These are phyloP conservation scores for Drosophila rufa DNA, from an alignment of 1,140 invertebrate genomes.

Conservation along the genomic window DNA sequence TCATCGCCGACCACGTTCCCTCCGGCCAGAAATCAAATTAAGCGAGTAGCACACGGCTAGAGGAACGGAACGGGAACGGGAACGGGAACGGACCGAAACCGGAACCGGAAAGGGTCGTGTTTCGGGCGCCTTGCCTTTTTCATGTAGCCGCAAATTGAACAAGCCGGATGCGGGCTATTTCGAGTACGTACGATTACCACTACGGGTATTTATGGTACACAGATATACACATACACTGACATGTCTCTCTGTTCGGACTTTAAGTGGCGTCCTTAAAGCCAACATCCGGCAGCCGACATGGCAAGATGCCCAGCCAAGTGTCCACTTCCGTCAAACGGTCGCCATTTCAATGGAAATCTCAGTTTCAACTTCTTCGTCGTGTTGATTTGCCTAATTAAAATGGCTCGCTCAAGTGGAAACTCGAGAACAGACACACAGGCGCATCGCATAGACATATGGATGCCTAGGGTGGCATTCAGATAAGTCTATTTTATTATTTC, in stretches of 20 bases:
- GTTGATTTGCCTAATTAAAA: slow-evolving; percentile 55
- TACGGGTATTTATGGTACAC: slow-evolving; percentile 1
- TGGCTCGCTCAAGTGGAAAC: slow-evolving; percentile 38
- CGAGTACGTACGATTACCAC: background rate
- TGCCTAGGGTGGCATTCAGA: background rate
- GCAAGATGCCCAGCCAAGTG: slow-evolving; percentile 16
- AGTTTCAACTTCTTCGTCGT: slow-evolving; percentile 18
- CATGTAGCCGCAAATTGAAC: slow-evolving; percentile 50
- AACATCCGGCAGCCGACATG: slow-evolving; percentile 10
- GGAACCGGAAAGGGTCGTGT: slow-evolving; percentile 3
- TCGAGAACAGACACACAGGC: slow-evolving; percentile 13
- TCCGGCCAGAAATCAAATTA: slow-evolving; percentile 45
- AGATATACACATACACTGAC: background rate
- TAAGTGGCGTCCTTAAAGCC: slow-evolving; percentile 33
- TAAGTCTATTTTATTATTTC: background rate
- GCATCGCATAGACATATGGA: background rate
- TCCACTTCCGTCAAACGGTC: slow-evolving; percentile 26
- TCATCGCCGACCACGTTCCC: slow-evolving; percentile 35
- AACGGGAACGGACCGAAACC: background rate
- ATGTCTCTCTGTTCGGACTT: background rate
- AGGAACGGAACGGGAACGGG: background rate
- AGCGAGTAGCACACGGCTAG: background rate
- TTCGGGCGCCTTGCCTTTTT: slow-evolving; percentile 25
- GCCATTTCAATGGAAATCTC: slow-evolving; percentile 31
- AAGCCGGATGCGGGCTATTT: slow-evolving; percentile 25